Evolutionary conservation across 2,113 vertebrate genomes (phyloP), one percentile per base, ranked within the genome.

Genomic region (Procavia capensis): DNA sequence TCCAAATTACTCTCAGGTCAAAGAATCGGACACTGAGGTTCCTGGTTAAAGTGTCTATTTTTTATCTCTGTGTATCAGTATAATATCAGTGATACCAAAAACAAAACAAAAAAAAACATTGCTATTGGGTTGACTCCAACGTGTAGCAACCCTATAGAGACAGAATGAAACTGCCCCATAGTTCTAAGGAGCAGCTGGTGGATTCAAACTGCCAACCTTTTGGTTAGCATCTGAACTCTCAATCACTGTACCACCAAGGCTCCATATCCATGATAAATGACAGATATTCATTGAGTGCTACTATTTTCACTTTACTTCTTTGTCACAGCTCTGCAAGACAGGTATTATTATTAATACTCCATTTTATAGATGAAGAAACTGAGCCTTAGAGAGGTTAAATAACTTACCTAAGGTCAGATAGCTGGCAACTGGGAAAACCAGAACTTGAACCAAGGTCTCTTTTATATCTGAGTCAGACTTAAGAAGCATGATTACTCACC

Each of bases 401-500:
- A 50, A 13, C 47, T 57, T 87, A 68, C 20, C 78, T 29, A 81
- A 68, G 59, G 31, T 47, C 39, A 86, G 80, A 70, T 0, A 85
- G 72, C 36, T 43, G 54, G 79, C 76, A 89, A 89, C 43, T 34
- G 36, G 59, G 29, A 68, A 92, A 76, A 75, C 14, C 22, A 92
- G 68, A 94, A 75, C 39, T 93, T 4, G 0, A 89, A 93, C n/a
- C 31, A 47, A 84, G 45, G 54, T 79, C 72, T 90, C 45, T 85
- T 85, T 91, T 88, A 81, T 17, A 72, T 57, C 79, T 88, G 41
- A 91, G 31, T 84, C 57, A 90, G 63, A 72, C 27, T 83, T 72
- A 8, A 75, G 90, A 93, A 80, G 54, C 47, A 75, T 72, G 54
- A n/a, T n/a, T 91, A 85, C 47, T 96, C 66, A 75, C 64, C 45